phyloP scores from a whole-genome alignment of 2,113 vertebrate genomes.

The Corvus moneduloides region DNA sequence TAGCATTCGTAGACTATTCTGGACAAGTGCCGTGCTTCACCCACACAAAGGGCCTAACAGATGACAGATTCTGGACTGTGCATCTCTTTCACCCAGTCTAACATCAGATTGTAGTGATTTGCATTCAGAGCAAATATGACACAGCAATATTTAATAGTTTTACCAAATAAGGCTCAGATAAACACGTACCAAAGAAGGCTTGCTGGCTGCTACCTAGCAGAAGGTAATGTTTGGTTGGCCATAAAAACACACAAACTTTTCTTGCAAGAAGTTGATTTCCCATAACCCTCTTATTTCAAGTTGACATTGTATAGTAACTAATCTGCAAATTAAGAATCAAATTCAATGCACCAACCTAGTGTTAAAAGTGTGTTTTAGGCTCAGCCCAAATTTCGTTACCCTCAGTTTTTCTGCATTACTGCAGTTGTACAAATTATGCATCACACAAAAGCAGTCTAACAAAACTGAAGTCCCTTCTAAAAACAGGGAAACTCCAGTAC shows the following conservation, averaged over 20 bases:
- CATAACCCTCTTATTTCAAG: neutral
- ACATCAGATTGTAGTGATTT: neutral
- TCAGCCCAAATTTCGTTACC: neutral
- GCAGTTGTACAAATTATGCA: neutral
- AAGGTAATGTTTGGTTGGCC: neutral
- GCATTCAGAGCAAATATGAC: neutral
- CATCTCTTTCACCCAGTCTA: neutral
- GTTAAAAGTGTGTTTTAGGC: neutral
- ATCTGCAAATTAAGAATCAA: neutral
- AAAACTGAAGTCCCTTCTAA: neutral
- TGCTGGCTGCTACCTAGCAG: neutral
- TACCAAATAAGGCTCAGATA: neutral
- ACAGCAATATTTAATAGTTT: neutral
- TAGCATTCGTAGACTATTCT: neutral
- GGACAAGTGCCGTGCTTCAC: neutral
- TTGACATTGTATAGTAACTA: neutral
- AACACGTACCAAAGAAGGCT: neutral
- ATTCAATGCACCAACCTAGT: neutral
- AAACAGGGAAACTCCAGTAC: neutral
- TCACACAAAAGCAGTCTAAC: neutral
- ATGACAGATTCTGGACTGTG: neutral
- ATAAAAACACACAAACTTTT: neutral
- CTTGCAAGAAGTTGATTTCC: neutral
- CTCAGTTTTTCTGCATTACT: neutral
- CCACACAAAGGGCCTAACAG: slow-evolving; percentile 27